These are phyloP conservation scores for Ennomos erosarius DNA, from an alignment of 2,888 invertebrate species.

Conservation along the genomic window DNA sequence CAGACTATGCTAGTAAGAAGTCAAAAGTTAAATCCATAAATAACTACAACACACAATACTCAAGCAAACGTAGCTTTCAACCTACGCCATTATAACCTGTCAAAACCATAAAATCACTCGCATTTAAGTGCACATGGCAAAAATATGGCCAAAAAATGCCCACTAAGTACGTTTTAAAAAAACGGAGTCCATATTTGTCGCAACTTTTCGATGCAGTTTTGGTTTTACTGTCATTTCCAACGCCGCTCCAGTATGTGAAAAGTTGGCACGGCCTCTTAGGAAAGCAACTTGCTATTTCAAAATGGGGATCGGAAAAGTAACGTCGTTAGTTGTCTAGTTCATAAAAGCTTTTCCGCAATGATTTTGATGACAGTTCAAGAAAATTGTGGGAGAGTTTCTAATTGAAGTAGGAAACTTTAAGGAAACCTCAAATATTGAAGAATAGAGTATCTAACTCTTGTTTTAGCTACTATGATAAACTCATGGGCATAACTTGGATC, in stretches of 20 bases:
- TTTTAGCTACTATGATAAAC: too few species aligned
- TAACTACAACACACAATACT: too few species aligned
- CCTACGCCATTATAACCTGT: too few species aligned
- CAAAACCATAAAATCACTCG: too few species aligned
- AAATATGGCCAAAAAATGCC: neutral
- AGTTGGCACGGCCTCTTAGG: conserved; percentile 31
- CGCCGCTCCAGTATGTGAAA: conserved; percentile 33
- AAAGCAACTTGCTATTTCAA: conserved; percentile 31
- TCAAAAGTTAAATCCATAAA: too few species aligned
- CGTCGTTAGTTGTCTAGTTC: conserved; percentile 32
- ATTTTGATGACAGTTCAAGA: conserved; percentile 13
- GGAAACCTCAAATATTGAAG: too few species aligned
- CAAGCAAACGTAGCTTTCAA: too few species aligned
- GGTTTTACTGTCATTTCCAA: conserved; percentile 40
- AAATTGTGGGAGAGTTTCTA: neutral
- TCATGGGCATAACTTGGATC: too few species aligned
- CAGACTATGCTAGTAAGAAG: too few species aligned
- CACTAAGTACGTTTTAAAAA: conserved; percentile 18
- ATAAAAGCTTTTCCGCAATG: conserved; percentile 26
- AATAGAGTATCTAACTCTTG: too few species aligned
- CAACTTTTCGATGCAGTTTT: conserved; percentile 35
- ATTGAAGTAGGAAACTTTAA: too few species aligned
- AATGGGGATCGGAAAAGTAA: conserved; percentile 30
- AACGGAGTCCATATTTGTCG: conserved; percentile 34
- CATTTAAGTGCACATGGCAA: too few species aligned